Evolutionary conservation across 2,888 invertebrate species (phyloP).

Genomic region (Euzophera pinguis): DNA sequence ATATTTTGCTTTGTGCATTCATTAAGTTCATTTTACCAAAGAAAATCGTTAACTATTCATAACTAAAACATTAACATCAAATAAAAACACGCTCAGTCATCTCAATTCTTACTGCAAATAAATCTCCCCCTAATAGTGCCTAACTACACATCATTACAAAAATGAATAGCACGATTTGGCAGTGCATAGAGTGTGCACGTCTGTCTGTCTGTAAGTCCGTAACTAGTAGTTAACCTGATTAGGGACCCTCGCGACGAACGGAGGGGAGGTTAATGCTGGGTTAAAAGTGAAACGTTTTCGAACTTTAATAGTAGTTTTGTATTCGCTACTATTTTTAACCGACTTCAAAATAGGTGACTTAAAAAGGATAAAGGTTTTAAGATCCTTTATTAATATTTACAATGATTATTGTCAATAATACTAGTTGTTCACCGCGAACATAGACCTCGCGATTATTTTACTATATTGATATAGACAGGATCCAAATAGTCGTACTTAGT

Average conservation of each 20-base stretch:
- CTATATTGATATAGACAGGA: no score
- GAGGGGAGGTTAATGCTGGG: not conserved
- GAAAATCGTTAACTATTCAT: no score
- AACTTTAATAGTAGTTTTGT: not conserved
- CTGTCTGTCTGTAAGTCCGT: not conserved
- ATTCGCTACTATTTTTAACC: not conserved
- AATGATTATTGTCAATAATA: no score
- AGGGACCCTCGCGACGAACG: not conserved
- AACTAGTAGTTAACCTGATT: slow-evolving; percentile 8
- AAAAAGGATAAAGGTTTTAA: no score
- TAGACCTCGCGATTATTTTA: no score
- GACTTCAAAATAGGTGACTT: no score
- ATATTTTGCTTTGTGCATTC: no score
- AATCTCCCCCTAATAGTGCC: slow-evolving; percentile 1
- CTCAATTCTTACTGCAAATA: not conserved
- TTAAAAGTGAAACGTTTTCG: not conserved
- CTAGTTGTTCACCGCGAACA: no score
- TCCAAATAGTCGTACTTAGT: no score
- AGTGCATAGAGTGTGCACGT: not conserved
- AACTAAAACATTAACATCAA: no score
- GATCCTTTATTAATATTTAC: no score
- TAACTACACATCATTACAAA: slow-evolving; percentile 1
- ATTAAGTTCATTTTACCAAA: no score
- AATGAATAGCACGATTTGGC: slow-evolving; percentile 5
- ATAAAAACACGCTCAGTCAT: not conserved